Base-by-base conservation (phyloP, 2,113 vertebrate genomes). In the Pao palembangensis region DNA sequence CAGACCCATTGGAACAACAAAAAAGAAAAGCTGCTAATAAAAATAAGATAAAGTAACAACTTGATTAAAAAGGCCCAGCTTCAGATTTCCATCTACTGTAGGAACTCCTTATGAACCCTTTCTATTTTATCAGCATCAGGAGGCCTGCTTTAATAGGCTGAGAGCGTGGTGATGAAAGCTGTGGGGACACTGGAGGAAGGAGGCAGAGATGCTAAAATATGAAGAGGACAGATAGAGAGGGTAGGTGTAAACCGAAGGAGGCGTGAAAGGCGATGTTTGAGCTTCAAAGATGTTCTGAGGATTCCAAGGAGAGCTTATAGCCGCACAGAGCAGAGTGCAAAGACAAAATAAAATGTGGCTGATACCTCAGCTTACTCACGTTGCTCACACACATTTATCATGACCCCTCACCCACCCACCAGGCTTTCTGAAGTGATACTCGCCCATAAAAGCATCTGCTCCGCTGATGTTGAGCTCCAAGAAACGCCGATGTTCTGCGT, bases 241-340 rank as follows among this genome's bases (percentile, higher is more conserved):
- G 69, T 69, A 31, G 67, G 67, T 67, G 64, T 63, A 65, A 69
- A 71, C 57, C 61, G 55, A 70, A 68, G 50, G 69, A 64, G 50
- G 44, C 43, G 51, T 65, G 55, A 76, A 71, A 65, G 55, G 19
- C 55, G 20, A 58, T 43, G 28, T 54, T 52, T 44, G 17, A 69
- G 58, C 65, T 51, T 68, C 56, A 54, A 63, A 46, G 55, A 53
- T 69, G 69, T 73, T 58, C 28, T 64, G 60, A 41, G 51, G 52
- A 59, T 68, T 71, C 48, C 47, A 34, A 34, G 51, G 53, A 60
- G 55, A 28, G 34, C 69, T 76, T 25, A 58, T 55, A 58, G 58
- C 56, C n/a, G 54, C 49, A 49, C 41, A 18, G 31, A 58, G 58
- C 66, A 62, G 52, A 75, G 58, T 48, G 21, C 23, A 61, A 66